phyloP scores from a whole-genome alignment of 2,888 invertebrate genomes.

The Cecidostiba fungosa region DNA sequence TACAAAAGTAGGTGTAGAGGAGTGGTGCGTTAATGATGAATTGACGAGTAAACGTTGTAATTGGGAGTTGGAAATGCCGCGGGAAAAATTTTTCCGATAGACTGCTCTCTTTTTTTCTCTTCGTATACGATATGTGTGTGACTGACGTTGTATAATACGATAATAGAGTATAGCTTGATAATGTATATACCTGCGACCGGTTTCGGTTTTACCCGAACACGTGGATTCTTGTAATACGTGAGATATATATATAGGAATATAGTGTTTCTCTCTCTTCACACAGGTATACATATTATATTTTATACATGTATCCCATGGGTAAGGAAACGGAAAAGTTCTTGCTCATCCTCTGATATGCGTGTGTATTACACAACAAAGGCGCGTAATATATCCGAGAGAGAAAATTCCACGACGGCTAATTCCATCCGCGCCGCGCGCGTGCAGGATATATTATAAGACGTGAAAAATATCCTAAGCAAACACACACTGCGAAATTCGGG shows the following conservation, averaged over 20 bases:
- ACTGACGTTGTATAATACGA: not conserved
- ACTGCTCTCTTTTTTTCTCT: not conserved
- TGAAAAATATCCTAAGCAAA: not conserved
- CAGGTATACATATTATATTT: not conserved
- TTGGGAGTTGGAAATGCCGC: not conserved
- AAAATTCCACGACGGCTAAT: not conserved
- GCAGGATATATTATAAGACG: not conserved
- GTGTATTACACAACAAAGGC: too few relatives aligned
- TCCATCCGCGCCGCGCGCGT: not conserved
- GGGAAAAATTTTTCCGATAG: slow-evolving; percentile 10
- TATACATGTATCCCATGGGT: too few relatives aligned
- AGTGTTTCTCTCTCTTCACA: not conserved
- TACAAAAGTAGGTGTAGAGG: not conserved
- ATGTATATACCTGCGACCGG: not conserved
- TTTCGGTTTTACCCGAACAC: too few relatives aligned
- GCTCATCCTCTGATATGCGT: not conserved
- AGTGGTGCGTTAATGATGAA: not conserved
- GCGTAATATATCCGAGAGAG: not conserved
- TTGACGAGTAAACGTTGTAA: slow-evolving; percentile 20
- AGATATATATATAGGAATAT: too few relatives aligned
- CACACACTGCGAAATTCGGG: not conserved
- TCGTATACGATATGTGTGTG: not conserved
- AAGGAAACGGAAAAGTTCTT: not conserved
- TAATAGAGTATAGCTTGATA: too few relatives aligned
- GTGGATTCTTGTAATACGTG: too few relatives aligned